Evolutionary conservation across 2,797 vertebrate genomes (phyloP), one percentile per base, ranked within the genome.

Genomic region (Gymnodraco acuticeps): DNA sequence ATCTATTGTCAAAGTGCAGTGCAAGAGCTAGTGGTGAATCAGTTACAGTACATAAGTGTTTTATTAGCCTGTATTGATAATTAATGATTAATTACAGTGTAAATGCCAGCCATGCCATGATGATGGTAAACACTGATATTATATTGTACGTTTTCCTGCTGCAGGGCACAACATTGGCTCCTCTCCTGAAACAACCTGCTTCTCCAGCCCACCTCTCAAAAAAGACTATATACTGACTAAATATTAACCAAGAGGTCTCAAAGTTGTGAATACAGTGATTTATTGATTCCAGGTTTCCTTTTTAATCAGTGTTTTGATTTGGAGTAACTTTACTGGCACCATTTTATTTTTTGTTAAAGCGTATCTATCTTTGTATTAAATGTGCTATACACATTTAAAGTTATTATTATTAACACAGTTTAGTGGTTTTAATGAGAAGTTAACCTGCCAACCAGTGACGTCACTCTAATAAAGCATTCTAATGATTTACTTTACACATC

Each of bases 401-500:
- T 27, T 27, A 27, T 27, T 27, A 27, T 5, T 27, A 5, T 27
- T 27, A 27, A 2, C 2, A 4, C 58, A 47, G 48, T 62, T 2
- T 56, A 0, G 2, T 41, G 42, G 12, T 19, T 77, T 70, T 51
- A 69, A 17, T 68, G 16, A 64, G 17, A n/a, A 16, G 8, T 0
- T 1, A 0, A 38, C 33, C 17, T 56, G 48, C 17, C 67, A 54
- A 23, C 17, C 48, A 19, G 16, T 0, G 31, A 14, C 46, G 58
- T 73, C 16, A 63, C 27, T 16, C 54, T 38, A 78, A 64, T 80
- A 75, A 86, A 86, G 45, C 78, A 19, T 71, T 64, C 13, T 83
- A 91, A 93, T 90, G 61, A 81, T 89, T 88, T 79, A 90, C 88
- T 79, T 83, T 64, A 45, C 64, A 61, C 75, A 73, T 64, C 56